Evolutionary conservation across 2,888 invertebrate genomes (phyloP).

Genomic region (Cheilosia soror): DNA sequence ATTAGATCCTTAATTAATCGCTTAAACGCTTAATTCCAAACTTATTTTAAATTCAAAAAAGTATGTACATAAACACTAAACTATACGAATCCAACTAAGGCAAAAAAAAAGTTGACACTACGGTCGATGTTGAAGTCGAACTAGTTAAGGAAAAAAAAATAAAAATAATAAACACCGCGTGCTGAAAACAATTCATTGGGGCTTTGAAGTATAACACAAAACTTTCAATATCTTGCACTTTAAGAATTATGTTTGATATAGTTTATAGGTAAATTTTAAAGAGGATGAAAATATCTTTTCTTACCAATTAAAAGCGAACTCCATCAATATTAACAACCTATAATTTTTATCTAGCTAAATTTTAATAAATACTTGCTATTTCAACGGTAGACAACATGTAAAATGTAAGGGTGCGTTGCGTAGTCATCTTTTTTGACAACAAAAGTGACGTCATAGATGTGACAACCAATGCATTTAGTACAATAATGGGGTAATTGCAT

Average conservation of each 20-base stretch:
- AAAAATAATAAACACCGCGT: slow-evolving; percentile 64
- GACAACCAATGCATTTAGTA: background rate
- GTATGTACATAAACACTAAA: slow-evolving; percentile 43
- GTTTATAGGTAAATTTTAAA: background rate
- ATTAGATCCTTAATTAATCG: slow-evolving; percentile 7
- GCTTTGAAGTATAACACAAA: background rate
- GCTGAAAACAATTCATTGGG: slow-evolving; percentile 49
- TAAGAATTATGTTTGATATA: background rate
- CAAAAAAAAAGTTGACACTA: slow-evolving; percentile 60
- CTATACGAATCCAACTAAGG: slow-evolving; percentile 11
- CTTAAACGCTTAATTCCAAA: background rate
- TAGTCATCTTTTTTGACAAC: background rate
- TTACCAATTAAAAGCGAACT: slow-evolving; percentile 47
- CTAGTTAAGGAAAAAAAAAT: slow-evolving; percentile 10
- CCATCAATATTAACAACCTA: slow-evolving; percentile 44
- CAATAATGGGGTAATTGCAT: too few relatives aligned
- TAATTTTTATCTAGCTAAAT: slow-evolving; percentile 26
- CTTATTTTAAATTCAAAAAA: slow-evolving; percentile 15
- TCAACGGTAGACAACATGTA: slow-evolving; percentile 31
- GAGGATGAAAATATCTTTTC: slow-evolving; percentile 2
- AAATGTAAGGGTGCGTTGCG: slow-evolving; percentile 1
- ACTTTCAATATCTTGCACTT: background rate
- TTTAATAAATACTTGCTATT: background rate
- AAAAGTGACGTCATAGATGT: background rate
- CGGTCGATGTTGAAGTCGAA: slow-evolving; percentile 50